Evolutionary conservation across 2,797 vertebrate species (phyloP).

Genomic region (Cirrhinus mrigala): DNA sequence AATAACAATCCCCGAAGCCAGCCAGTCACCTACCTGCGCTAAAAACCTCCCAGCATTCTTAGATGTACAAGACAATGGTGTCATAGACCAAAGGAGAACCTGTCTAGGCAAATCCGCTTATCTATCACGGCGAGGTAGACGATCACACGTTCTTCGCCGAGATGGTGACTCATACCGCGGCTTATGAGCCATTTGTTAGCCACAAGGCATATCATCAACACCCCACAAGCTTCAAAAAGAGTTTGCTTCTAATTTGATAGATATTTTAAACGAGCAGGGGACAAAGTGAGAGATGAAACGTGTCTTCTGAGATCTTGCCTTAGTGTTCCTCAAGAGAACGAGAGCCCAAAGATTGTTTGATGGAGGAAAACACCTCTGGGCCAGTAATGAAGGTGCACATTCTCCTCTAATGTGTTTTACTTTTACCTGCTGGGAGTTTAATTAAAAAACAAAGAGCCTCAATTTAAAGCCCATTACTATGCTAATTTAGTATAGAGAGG

Average conservation of each 20-base stretch:
- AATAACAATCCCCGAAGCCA: conserved; percentile 64
- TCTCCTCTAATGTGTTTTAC: conserved; percentile 98
- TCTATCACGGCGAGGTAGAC: conserved; percentile 32
- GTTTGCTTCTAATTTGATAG: conserved; percentile 53
- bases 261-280: conserved; percentile 52
- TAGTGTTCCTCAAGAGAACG: conserved; percentile 60
- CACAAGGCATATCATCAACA: conserved; percentile 51
- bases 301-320: conserved; percentile 54
- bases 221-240: conserved; percentile 47
- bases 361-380: conserved; percentile 81
- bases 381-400: conserved; percentile 85
- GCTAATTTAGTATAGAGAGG: conserved; percentile 96
- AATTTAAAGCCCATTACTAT: conserved; percentile 99
- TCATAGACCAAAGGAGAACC: conserved; percentile 66
- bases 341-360: conserved; percentile 72
- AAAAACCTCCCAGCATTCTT: conserved; percentile 66
- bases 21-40: conserved; percentile 53
- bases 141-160: conserved; percentile 31
- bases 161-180: conserved; percentile 40
- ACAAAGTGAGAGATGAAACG: conserved; percentile 50
- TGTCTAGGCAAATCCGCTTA: conserved; percentile 43
- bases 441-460: conserved; percentile 99
- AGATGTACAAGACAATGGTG: conserved; percentile 65
- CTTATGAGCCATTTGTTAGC: conserved; percentile 52
- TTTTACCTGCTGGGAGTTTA: conserved; percentile 99